Conservation (phyloP, 2,113 vertebrate species). For the Bubo bubo region DNA sequence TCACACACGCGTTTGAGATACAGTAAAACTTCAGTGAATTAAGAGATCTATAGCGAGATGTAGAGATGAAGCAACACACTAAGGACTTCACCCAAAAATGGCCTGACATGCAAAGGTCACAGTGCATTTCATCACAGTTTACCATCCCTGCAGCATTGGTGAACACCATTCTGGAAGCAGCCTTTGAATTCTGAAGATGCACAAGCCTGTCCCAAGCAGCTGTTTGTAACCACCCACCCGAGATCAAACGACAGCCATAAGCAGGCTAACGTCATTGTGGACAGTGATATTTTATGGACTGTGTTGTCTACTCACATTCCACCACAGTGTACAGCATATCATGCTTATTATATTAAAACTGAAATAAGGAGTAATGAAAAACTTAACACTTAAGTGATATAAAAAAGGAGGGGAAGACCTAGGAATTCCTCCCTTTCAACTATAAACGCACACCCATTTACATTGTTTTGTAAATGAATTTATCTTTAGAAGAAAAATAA, state of each 20-base stretch:
- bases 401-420: neutral
- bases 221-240: neutral
- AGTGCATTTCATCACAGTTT: neutral
- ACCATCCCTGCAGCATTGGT: neutral
- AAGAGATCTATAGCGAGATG: neutral
- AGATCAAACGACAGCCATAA: neutral
- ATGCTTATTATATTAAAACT: neutral
- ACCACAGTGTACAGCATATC: neutral
- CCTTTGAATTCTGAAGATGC: neutral
- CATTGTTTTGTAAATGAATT: conserved; percentile 52
- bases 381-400: neutral
- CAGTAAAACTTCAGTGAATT: neutral
- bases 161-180: neutral
- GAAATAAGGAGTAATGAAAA: neutral
- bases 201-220: neutral
- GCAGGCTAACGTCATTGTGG: neutral
- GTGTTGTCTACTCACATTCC: neutral
- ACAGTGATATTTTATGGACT: neutral
- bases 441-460: conserved; percentile 44
- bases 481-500: conserved; percentile 35
- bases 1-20: accelerated
- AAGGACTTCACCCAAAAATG: neutral
- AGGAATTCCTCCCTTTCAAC: neutral
- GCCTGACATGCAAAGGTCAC: neutral
- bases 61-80: neutral